Evolutionary conservation across 2,888 invertebrate species (phyloP).

Genomic region (Lobophora halterata): DNA sequence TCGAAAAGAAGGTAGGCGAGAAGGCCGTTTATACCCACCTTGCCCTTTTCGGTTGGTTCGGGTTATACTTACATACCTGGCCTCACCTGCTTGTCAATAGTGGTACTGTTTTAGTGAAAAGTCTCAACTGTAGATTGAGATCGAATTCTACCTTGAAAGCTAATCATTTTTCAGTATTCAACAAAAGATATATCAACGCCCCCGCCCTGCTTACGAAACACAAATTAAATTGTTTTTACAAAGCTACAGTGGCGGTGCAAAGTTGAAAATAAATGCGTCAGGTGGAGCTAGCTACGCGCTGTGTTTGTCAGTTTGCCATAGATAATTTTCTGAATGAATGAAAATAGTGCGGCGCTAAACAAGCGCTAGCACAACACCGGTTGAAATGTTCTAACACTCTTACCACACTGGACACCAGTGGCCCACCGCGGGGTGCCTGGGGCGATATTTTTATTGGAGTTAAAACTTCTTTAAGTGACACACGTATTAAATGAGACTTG

Average conservation of each 20-base stretch:
- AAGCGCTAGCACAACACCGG: too few species aligned
- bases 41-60: slow-evolving; percentile 39
- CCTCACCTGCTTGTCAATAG: slow-evolving; percentile 72
- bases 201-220: slow-evolving; percentile 4
- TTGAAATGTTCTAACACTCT: too few species aligned
- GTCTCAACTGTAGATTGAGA: slow-evolving; percentile 11
- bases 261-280: too few species aligned
- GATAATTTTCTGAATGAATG: too few species aligned
- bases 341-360: too few species aligned
- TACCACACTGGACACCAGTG: too few species aligned
- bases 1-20: slow-evolving; percentile 30
- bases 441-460: too few species aligned
- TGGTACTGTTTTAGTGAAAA: slow-evolving; percentile 42
- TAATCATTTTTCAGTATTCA: slow-evolving; percentile 27
- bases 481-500: too few species aligned
- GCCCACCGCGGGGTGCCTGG: too few species aligned
- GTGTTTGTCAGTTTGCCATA: too few species aligned
- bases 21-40: slow-evolving; percentile 12
- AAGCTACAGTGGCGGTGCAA: slow-evolving; percentile 8
- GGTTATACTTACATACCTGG: slow-evolving; percentile 55
- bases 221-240: slow-evolving; percentile 8
- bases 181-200: slow-evolving; percentile 11
- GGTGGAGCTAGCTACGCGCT: too few species aligned
- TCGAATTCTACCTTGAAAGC: slow-evolving; percentile 19
- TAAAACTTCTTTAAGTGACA: too few species aligned